These are phyloP conservation scores for Dilophus febrilis DNA, from an alignment of 2,888 invertebrate genomes.

Conservation along the genomic window DNA sequence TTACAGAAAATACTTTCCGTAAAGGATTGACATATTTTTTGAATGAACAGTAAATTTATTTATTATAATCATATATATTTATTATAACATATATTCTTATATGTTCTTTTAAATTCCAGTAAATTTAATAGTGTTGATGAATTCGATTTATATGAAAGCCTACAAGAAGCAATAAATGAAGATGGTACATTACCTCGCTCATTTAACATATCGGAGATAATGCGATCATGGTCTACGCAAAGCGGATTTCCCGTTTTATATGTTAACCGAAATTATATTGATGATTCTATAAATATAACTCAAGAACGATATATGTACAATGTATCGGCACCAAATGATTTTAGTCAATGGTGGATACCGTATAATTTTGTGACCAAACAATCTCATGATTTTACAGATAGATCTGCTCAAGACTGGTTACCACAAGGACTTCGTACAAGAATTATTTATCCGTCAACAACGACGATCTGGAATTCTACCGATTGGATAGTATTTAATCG, in stretches of 20 bases:
- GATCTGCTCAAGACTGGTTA: conserved; percentile 15
- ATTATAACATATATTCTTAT: background rate
- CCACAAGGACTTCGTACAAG: background rate
- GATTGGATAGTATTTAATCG: conserved; percentile 34
- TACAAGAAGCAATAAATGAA: conserved; percentile 18
- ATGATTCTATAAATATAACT: background rate
- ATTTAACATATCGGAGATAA: conserved; percentile 28
- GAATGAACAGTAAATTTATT: conserved; percentile 24
- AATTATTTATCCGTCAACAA: background rate
- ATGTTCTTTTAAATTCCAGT: no score
- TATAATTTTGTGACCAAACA: conserved; percentile 19
- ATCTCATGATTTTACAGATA: conserved; percentile 21
- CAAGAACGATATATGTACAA: background rate
- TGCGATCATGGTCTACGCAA: conserved; percentile 38
- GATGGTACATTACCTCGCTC: conserved; percentile 8
- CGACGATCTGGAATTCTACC: background rate
- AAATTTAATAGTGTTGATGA: conserved; percentile 24
- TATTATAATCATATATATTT: background rate
- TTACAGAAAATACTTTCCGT: conserved; percentile 35
- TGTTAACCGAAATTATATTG: conserved; percentile 15
- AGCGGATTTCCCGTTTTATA: conserved; percentile 35
- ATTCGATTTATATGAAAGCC: conserved; percentile 18
- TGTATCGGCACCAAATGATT: background rate
- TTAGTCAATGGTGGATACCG: conserved; percentile 20
- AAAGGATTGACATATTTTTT: conserved; percentile 34